These are phyloP conservation scores for Xanthorhoe spadicearia DNA, from an alignment of 2,888 invertebrate species.

Conservation along the genomic window DNA sequence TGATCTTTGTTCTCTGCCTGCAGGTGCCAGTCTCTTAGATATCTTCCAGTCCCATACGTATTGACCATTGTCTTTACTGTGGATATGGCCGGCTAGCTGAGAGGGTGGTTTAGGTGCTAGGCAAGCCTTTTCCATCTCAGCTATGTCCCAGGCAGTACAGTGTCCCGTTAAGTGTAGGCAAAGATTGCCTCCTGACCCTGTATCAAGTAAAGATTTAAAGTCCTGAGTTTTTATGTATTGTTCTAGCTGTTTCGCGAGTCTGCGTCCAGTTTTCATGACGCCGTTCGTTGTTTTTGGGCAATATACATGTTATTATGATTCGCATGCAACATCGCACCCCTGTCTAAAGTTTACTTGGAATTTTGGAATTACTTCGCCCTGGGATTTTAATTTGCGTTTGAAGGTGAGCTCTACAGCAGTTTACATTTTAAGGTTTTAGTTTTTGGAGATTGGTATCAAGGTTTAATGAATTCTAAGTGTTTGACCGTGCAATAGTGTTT, in stretches of 20 bases:
- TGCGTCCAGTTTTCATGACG: conserved; percentile 31
- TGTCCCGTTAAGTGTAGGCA: too few species aligned
- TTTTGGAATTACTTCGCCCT: conserved; percentile 38
- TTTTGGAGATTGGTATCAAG: background rate
- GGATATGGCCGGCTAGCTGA: too few species aligned
- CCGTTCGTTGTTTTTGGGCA: conserved; percentile 43
- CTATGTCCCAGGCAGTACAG: too few species aligned
- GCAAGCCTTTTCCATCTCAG: too few species aligned
- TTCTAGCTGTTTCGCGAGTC: conserved; percentile 2
- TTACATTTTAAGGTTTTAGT: background rate
- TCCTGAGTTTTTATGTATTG: too few species aligned
- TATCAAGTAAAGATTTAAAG: too few species aligned
- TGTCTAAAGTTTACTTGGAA: conserved; percentile 33
- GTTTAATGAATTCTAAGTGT: background rate
- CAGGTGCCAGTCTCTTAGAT: too few species aligned
- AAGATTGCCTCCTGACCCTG: too few species aligned
- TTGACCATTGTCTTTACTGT: too few species aligned
- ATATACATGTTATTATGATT: conserved; percentile 48
- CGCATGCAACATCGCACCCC: conserved; percentile 47
- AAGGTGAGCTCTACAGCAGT: conserved; percentile 4
- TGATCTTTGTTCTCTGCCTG: too few species aligned
- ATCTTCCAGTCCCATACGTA: too few species aligned
- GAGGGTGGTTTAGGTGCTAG: too few species aligned
- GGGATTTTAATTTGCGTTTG: conserved; percentile 44
- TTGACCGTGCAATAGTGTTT: background rate